Conservation (phyloP, 2,797 vertebrate species). For the Rhabdomys pumilio region DNA sequence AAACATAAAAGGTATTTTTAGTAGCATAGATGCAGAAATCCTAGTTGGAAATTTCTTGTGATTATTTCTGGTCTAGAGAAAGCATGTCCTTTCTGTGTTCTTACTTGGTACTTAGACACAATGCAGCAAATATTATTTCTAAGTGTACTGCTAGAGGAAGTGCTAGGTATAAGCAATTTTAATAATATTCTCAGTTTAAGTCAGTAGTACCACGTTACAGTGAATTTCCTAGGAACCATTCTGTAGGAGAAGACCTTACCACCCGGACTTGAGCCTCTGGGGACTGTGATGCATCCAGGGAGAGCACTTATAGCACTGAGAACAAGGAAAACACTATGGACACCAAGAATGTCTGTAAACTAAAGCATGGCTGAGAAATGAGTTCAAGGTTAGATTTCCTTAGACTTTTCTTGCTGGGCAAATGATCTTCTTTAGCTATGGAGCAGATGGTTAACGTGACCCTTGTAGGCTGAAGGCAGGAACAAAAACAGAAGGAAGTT, state of each 20-base stretch:
- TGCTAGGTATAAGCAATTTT: background rate
- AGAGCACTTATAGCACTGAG: background rate
- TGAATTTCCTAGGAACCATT: background rate
- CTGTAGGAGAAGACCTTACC: background rate
- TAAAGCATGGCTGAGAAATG: background rate
- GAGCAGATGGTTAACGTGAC: background rate
- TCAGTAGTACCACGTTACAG: background rate
- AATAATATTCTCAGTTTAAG: background rate
- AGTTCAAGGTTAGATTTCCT: background rate
- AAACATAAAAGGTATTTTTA: slow-evolving; percentile 11
- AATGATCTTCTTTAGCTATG: background rate
- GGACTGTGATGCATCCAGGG: background rate
- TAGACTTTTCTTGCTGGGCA: background rate
- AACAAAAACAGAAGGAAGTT: background rate
- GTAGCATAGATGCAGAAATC: background rate
- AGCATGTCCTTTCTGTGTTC: background rate
- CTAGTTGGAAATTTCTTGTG: background rate
- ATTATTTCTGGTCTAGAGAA: background rate
- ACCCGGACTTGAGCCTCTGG: background rate
- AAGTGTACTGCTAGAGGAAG: background rate
- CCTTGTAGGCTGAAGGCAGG: slow-evolving; percentile 14
- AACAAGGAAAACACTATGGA: background rate
- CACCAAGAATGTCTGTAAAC: background rate
- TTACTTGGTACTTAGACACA: background rate
- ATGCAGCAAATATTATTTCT: background rate